Conservation (phyloP, 1,140 invertebrate species). For the Mycetomoellerius zeteki region DNA sequence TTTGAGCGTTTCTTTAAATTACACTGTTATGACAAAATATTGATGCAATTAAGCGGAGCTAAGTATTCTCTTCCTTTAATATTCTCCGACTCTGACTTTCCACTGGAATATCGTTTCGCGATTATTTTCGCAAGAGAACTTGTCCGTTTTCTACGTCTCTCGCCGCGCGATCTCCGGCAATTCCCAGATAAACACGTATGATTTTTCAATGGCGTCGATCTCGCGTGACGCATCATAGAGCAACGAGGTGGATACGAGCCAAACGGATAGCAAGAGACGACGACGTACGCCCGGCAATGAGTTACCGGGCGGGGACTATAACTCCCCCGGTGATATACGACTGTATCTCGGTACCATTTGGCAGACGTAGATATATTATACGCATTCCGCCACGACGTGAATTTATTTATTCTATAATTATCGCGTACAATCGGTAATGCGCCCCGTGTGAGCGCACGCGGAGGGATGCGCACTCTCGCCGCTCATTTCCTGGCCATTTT, state of each 20-base stretch:
- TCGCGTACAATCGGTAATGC: conserved; percentile 86
- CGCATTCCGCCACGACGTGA: conserved; percentile 85
- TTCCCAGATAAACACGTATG: conserved; percentile 50
- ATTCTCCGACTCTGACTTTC: not conserved
- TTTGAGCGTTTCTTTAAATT: conserved; percentile 2
- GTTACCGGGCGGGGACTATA: conserved; percentile 86
- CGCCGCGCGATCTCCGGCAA: conserved; percentile 1
- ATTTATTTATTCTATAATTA: conserved; percentile 88
- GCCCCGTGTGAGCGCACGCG: conserved; percentile 71
- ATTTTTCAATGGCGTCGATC: conserved; percentile 80
- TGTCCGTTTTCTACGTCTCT: conserved; percentile 17
- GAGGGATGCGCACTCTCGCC: conserved; percentile 55
- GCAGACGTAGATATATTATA: conserved; percentile 87
- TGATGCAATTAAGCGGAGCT: not conserved
- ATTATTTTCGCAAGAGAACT: not conserved
- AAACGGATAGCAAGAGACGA: conserved; percentile 81
- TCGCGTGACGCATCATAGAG: conserved; percentile 77
- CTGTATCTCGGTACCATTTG: conserved; percentile 87
- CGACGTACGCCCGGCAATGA: conserved; percentile 82
- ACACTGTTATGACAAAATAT: not conserved
- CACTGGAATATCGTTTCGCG: not conserved
- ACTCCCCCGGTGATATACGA: conserved; percentile 86
- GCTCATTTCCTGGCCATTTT: conserved; percentile 69
- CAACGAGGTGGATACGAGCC: conserved; percentile 83
- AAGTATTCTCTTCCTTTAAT: not conserved